phyloP scores from a whole-genome alignment of 2,113 vertebrate species.

The Siniperca chuatsi region DNA sequence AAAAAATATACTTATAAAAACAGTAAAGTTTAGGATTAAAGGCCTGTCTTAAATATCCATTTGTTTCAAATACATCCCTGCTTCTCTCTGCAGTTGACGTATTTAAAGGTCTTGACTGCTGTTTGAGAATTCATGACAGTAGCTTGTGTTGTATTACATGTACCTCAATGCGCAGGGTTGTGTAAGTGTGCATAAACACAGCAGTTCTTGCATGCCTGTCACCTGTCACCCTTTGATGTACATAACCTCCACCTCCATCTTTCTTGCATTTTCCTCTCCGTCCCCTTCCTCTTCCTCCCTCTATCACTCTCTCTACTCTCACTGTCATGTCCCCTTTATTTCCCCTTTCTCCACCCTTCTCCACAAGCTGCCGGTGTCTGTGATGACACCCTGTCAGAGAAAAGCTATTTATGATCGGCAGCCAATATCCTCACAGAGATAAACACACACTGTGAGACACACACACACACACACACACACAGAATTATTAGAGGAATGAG shows the following conservation, averaged over 20 bases:
- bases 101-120: not conserved
- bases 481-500: constrained; percentile 54
- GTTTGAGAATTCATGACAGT: not conserved
- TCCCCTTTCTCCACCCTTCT: not conserved
- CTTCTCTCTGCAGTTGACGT: not conserved
- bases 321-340: not conserved
- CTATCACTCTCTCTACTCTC: constrained; percentile 26
- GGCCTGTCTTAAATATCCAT: not conserved
- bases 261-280: constrained; percentile 32
- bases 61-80: not conserved
- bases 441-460: constrained; percentile 53
- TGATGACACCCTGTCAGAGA: constrained; percentile 62
- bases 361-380: constrained; percentile 23
- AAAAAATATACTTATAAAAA: not conserved
- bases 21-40: not conserved
- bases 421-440: constrained; percentile 74
- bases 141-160: not conserved
- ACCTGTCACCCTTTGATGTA: constrained; percentile 54
- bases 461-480: no score
- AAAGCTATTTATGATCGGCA: constrained; percentile 78
- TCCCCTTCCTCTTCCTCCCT: constrained; percentile 25
- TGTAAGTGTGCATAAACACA: not conserved
- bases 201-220: constrained; percentile 30
- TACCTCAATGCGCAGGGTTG: not conserved
- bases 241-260: constrained; percentile 50